Base-by-base conservation (phyloP, 2,888 invertebrate species). In the Leptopterna dolabrata region DNA sequence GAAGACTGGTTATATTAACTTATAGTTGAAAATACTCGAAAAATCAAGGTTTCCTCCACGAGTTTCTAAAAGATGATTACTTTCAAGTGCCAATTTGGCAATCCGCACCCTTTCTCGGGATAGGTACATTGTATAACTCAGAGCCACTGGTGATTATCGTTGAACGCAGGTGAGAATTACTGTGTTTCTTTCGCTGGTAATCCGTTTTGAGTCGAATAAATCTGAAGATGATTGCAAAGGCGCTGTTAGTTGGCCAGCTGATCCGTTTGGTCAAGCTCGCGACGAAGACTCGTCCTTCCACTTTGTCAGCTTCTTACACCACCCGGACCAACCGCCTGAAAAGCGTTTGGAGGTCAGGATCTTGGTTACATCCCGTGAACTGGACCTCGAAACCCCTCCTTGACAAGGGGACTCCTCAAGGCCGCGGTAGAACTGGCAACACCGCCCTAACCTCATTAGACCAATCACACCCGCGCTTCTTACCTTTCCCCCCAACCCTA, bases 401-500 rank as follows among this genome's bases (percentile, higher is more conserved):
- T 36, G 36, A 36, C 36, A 24, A 63, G n/a, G 51, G 51, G 51
- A 51, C 51, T 51, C 51, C n/a, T 51, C 63, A 85, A 85, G 85
- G 85, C 85, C 85, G 43, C 73, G 71, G 73, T 43, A 71, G 85
- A 85, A 30, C 85, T 51, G 85, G 83, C 83, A 63, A 55, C 55
- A 27, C 81, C 51, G 41, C 83, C 36, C 85, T 41, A 85, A 73
- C 85, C 85, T 85, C 85, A 85, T 85, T 85, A 85, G 85, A 85
- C 85, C 85, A 84, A 84, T 85, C 85, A 85, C 85, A 85, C 85
- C 85, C 85, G 85, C 85, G 84, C 84, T 13, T 3, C 84, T 84
- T 84, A 73, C 85, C 85, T 85, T 24, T 45, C n/a, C 47, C 16
- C 55, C 36, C 82, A 3, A 30, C 30, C 27, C 63, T 16, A n/a